Conservation (phyloP, 2,113 vertebrate genomes). For the Ciconia boyciana region DNA sequence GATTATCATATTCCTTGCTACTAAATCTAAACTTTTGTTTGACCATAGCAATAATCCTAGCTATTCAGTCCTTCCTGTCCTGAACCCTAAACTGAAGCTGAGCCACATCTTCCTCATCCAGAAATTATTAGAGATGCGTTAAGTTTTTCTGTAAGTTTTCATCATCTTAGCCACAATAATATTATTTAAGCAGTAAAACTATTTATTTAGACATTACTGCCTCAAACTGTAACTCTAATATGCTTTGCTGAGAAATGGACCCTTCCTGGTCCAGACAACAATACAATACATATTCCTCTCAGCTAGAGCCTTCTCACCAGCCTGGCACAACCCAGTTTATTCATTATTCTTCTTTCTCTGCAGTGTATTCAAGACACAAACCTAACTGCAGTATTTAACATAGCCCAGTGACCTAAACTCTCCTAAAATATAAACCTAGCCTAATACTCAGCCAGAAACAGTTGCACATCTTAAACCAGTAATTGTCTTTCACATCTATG, state of each 20-base stretch:
- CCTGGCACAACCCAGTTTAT: not conserved
- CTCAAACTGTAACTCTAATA: not conserved
- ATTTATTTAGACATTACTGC: not conserved
- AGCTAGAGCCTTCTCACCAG: not conserved
- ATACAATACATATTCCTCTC: not conserved
- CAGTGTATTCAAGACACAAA: not conserved
- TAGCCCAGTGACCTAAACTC: not conserved
- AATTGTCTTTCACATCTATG: not conserved
- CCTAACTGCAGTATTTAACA: not conserved
- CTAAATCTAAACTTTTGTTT: not conserved
- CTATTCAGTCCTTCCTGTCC: not conserved
- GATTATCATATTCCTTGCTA: not conserved
- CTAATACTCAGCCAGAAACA: not conserved
- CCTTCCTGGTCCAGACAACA: not conserved
- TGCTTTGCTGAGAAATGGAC: not conserved
- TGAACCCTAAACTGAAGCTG: not conserved
- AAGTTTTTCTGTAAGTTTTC: not conserved
- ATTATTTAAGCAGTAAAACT: not conserved
- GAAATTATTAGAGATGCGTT: not conserved
- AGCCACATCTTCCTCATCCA: not conserved
- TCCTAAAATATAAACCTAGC: not conserved
- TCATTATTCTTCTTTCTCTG: not conserved
- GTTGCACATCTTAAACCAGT: not conserved
- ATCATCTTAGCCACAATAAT: not conserved
- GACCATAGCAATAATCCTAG: not conserved